A percentile compares a stretch with the other conserved stretches of the same genome.
These are phyloP conservation scores for Steatocranus sp. DNA, from an alignment of 2,797 vertebrate species.

Conservation along the genomic window DNA sequence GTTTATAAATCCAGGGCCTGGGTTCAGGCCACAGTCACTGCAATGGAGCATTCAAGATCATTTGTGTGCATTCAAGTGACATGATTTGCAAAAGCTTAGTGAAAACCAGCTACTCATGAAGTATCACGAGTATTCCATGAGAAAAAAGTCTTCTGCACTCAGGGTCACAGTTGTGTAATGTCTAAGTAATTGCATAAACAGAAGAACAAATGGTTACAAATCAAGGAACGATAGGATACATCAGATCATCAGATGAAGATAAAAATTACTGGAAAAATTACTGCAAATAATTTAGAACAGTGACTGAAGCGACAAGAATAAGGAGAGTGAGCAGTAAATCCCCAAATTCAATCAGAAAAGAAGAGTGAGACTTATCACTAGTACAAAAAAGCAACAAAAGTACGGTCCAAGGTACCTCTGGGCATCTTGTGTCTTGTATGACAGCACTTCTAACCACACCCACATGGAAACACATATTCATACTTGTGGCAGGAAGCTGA, in stretches of 20 bases:
- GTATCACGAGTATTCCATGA: neutral
- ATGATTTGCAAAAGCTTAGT: neutral
- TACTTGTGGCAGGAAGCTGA: neutral
- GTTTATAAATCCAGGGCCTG: neutral
- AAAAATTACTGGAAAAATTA: neutral
- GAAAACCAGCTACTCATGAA: neutral
- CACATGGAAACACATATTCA: neutral
- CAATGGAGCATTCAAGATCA: neutral
- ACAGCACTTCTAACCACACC: neutral
- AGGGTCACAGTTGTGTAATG: neutral
- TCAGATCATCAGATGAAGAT: neutral
- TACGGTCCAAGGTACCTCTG: neutral
- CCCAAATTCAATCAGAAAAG: neutral
- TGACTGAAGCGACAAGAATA: neutral
- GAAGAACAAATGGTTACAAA: neutral
- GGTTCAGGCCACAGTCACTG: neutral
- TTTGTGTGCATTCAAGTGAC: neutral
- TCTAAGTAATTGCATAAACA: neutral
- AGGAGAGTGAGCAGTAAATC: slow-evolving; percentile 4
- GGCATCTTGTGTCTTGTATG: neutral
- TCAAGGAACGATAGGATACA: neutral
- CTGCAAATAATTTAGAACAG: neutral
- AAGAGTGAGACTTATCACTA: neutral
- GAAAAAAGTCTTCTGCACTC: neutral
- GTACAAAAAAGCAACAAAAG: neutral